These are phyloP conservation scores for Cynaeus angustus DNA, from an alignment of 2,888 invertebrate species.

Conservation along the genomic window DNA sequence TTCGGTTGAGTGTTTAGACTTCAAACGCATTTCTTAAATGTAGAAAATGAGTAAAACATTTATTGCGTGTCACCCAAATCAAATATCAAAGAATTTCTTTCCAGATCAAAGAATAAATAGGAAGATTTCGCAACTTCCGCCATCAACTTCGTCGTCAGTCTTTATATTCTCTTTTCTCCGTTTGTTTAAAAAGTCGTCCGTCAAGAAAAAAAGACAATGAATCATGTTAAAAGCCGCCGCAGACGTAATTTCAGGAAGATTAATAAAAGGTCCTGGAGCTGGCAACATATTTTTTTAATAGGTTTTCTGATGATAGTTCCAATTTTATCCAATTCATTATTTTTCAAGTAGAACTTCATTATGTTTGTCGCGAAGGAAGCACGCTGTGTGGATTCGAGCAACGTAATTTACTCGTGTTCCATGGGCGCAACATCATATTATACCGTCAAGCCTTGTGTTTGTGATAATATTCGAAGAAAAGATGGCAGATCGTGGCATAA, in stretches of 20 bases:
- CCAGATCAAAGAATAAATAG: constrained; percentile 33
- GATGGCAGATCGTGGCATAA: constrained; percentile 53
- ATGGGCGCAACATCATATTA: background rate
- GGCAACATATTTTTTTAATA: constrained; percentile 21
- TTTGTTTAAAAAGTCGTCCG: constrained; percentile 28
- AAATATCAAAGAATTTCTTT: constrained; percentile 31
- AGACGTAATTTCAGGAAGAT: constrained; percentile 26
- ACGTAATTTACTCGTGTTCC: constrained; percentile 8
- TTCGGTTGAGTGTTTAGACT: constrained; percentile 10
- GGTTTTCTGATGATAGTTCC: constrained; percentile 10
- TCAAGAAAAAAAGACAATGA: constrained; percentile 24
- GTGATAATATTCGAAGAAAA: constrained; percentile 44
- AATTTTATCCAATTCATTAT: constrained; percentile 12
- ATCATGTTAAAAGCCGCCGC: constrained; percentile 20
- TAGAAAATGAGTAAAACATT: constrained; percentile 27
- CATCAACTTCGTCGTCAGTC: constrained; percentile 7
- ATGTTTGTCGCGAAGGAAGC: background rate
- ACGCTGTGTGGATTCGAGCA: constrained; percentile 16
- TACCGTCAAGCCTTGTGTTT: constrained; percentile 13
- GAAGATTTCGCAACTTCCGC: constrained; percentile 29
- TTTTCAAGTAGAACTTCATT: constrained; percentile 16
- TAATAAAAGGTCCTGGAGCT: constrained; percentile 9
- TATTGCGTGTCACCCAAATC: constrained; percentile 31
- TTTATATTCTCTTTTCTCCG: constrained; percentile 11
- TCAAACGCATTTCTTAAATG: constrained; percentile 18